These are phyloP conservation scores for Mesorhabditis sp. DNA, from an alignment of 2,888 invertebrate species.

Conservation along the genomic window DNA sequence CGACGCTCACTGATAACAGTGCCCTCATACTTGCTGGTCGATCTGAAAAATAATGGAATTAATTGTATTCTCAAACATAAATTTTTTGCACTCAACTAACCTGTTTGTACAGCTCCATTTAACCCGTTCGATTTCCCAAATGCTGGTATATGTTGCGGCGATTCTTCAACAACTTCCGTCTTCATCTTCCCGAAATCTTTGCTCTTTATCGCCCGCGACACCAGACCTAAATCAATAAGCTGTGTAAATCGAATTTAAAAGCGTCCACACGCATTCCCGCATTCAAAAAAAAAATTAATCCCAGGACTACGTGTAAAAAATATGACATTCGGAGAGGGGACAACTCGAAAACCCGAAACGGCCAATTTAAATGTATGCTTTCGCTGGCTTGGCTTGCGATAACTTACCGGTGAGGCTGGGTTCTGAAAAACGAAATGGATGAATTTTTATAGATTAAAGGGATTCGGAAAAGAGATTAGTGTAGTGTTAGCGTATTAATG, in stretches of 20 bases:
- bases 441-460: neutral
- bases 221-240: conserved; percentile 6
- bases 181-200: conserved; percentile 3
- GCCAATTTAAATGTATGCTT: neutral
- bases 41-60: neutral
- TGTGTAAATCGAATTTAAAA: neutral
- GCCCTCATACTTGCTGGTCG: neutral
- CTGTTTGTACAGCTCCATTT: too few species aligned
- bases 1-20: neutral
- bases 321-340: neutral
- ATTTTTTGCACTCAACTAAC: too few species aligned
- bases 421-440: neutral
- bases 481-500: too few species aligned
- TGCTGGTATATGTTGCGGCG: neutral
- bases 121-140: too few species aligned
- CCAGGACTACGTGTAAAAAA: neutral
- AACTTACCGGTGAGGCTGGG: neutral
- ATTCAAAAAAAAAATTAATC: neutral
- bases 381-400: neutral
- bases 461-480: neutral
- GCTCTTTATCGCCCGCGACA: neutral
- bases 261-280: neutral
- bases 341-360: neutral
- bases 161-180: neutral
- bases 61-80: too few species aligned